Base-by-base conservation (phyloP, 2,888 invertebrate genomes). In the Nephrotoma appendiculata region DNA sequence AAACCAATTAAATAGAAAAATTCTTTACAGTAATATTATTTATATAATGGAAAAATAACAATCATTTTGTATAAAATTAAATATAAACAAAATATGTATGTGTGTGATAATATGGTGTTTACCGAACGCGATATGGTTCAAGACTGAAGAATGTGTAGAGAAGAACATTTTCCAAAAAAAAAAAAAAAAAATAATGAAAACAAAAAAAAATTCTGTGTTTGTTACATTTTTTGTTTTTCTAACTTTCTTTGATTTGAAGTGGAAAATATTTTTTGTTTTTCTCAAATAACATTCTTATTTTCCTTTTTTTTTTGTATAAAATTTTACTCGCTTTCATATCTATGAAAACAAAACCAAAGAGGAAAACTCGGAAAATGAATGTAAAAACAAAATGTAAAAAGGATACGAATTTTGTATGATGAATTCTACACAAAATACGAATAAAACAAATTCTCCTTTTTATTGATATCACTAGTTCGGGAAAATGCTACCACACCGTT, bases 81-180 rank as follows among this genome's bases (percentile, higher is more conserved):
- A 6, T 52, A 52, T 71, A 71, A 31, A 31, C 31, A 2, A 31
- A 2, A 71, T 52, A 15, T 71, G 31, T 71, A 71, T 71, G 11
- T 31, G 71, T 71, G 71, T 31, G 71, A 71, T 71, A 71, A 71
- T 71, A 71, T 31, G 71, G 71, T 90, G 90, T 90, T 90, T 89
- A 90, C 90, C 90, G 91, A 90, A 90, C 91, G 91, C 90, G 90
- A 89, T 90, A 89, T 90, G 90, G 90, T 90, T 91, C 90, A 90
- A 91, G 90, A 91, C 91, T 91, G 90, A 90, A 90, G 71, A 71
- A 71, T 71, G 71, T 71, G 71, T 71, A 71, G 71, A 71, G 71
- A 71, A 71, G 71, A 71, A 71, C 19, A 71, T 71, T 52, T 71
- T 71, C 71, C 71, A 71, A 71, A 71, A 71, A 71, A 44, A 44